Base-by-base conservation (phyloP, 30 jellyfish, hydroid and myxozoan species). In the Aurelia aurita complex sp. Pacific region DNA sequence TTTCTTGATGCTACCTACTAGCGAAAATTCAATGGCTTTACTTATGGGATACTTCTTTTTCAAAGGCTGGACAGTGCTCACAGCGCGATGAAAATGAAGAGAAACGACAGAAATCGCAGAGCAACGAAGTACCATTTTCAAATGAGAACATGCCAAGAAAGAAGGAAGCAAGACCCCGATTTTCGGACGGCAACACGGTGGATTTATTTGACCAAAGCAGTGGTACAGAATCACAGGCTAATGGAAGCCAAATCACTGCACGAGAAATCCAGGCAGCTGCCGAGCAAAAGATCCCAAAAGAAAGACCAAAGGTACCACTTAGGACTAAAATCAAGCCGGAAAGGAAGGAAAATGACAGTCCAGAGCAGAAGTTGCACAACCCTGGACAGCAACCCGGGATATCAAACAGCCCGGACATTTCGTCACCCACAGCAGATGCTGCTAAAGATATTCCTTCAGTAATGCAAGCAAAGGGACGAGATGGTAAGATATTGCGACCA, bases 381-480 rank as follows among this genome's bases (percentile, higher is more conserved):
- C 33, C 64, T 4, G 52, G 52, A 40, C 52, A 40, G 10, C 4
- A 40, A 1, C 52, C 52, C 6, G 52, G 52, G 52, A 40, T 9
- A 40, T 9, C 52, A 40, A 40, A 6, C 52, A 40, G 52, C 52
- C 52, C 52, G 6, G 52, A 40, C 2, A 15, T 70, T 70, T 9
- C 18, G 17, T 70, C 80, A 10, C 64, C 80, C 8, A 32, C 63
- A 2, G 76, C 52, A 70, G 51, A 40, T 32, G 51, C 43, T 70
- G 80, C 51, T 36, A 70, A 70, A 63, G 80, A 70, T 32, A 23
- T 70, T 34, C 35, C 38, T 15, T 70, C 64, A 12, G 51, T 70
- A 52, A 6, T 70, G 18, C 43, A 32, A 36, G 18, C 80, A 0
- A 70, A 70, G 36, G 80, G 43, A 32, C 80, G 64, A 34, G 51